Percentiles rank a stretch among this genome's conserved stretches.
phyloP scores from a whole-genome alignment of 2,797 vertebrate species.

The Morus bassanus region DNA sequence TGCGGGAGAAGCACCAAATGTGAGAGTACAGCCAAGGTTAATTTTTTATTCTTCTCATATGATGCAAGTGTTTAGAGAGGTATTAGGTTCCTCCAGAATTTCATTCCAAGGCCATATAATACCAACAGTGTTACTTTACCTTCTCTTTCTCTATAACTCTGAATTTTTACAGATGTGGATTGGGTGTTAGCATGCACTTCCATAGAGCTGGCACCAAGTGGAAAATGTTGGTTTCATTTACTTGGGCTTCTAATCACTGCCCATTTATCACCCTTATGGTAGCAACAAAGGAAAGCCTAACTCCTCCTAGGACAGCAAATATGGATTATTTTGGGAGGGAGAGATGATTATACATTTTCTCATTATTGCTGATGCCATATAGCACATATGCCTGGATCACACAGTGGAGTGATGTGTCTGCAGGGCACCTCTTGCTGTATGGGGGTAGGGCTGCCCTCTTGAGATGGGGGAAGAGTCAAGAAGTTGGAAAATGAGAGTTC shows the following conservation, averaged over 20 bases:
- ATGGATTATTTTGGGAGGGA: neutral
- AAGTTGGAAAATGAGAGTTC: slow-evolving; percentile 14
- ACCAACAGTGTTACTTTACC: neutral
- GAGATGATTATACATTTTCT: neutral
- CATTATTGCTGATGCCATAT: neutral
- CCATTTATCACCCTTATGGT: accelerated
- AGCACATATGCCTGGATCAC: neutral
- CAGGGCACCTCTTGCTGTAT: neutral
- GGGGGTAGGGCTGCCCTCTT: neutral
- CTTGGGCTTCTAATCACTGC: neutral
- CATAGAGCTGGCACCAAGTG: neutral
- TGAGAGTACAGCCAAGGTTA: neutral
- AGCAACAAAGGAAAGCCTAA: neutral
- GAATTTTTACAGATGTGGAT: neutral
- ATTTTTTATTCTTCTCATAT: neutral
- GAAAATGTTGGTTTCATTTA: neutral
- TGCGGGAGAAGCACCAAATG: neutral
- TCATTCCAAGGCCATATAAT: neutral
- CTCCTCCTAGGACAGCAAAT: neutral
- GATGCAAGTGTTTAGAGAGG: neutral
- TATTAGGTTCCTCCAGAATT: neutral
- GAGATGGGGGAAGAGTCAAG: neutral
- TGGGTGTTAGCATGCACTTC: neutral
- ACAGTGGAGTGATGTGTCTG: neutral
- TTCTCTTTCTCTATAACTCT: neutral